phyloP scores from a whole-genome alignment of 2,888 invertebrate genomes.

The Linnaemya vulpina region DNA sequence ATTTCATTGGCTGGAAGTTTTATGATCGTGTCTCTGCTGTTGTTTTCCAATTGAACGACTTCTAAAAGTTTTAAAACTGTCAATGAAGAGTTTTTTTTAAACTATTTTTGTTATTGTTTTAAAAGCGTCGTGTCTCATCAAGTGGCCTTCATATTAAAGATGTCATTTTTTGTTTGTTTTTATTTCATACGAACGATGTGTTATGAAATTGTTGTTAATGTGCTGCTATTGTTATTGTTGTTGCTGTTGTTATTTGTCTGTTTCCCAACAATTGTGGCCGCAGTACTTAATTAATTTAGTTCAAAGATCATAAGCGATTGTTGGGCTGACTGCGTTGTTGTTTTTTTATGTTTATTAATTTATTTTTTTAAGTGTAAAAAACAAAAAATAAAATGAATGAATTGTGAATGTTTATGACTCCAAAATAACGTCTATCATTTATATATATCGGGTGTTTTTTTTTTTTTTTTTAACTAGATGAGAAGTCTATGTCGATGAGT shows the following conservation, averaged over 20 bases:
- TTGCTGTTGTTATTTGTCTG: conserved; percentile 29
- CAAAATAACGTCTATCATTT: conserved; percentile 35
- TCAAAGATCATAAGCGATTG: conserved; percentile 81
- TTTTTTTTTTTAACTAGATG: too few species aligned
- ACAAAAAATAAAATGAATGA: conserved; percentile 48
- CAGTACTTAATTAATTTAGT: conserved; percentile 83
- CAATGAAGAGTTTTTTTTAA: conserved; percentile 26
- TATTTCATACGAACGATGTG: conserved; percentile 12
- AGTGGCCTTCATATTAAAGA: conserved; percentile 22
- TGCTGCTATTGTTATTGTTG: background rate
- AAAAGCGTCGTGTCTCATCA: conserved; percentile 53
- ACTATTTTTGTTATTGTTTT: conserved; percentile 34
- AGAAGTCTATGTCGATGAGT: too few species aligned
- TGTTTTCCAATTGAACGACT: conserved; percentile 29
- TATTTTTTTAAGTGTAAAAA: conserved; percentile 28
- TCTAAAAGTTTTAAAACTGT: conserved; percentile 42
- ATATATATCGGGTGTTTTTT: background rate
- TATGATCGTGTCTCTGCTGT: background rate
- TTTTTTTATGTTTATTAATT: conserved; percentile 40
- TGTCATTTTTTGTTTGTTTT: background rate
- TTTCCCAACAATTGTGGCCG: conserved; percentile 81
- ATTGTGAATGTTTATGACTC: conserved; percentile 29
- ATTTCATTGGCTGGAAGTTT: conserved; percentile 42
- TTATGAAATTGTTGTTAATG: conserved; percentile 43
- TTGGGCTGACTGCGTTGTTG: conserved; percentile 25